These are phyloP conservation scores for Podargus strigoides DNA, from an alignment of 2,797 vertebrate genomes.

Conservation along the genomic window DNA sequence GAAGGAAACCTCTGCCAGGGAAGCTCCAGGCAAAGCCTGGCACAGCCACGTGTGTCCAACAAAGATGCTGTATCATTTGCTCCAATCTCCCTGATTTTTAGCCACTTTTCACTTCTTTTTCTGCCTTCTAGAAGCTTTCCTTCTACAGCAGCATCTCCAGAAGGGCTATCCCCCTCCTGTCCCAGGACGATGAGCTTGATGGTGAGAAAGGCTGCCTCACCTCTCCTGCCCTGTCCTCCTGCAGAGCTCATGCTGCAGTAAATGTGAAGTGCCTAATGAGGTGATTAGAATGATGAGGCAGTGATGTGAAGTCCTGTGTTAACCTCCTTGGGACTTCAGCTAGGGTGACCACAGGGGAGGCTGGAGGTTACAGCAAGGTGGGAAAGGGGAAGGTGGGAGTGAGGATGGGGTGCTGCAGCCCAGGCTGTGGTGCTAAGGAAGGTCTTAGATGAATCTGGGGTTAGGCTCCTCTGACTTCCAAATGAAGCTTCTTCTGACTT, in stretches of 20 bases:
- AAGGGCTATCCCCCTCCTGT: background rate
- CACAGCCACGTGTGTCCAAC: background rate
- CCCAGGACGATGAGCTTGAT: accelerated
- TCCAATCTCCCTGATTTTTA: background rate
- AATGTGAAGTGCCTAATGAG: background rate
- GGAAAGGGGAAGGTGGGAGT: background rate
- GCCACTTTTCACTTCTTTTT: background rate
- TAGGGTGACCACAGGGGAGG: accelerated
- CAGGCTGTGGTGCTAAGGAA: background rate
- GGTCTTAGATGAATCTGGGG: no score
- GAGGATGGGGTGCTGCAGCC: background rate
- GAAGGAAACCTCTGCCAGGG: background rate
- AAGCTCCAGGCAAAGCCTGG: background rate
- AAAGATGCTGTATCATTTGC: background rate
- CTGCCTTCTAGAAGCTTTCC: background rate
- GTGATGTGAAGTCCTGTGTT: background rate
- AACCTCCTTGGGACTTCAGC: accelerated
- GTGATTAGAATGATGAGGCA: background rate
- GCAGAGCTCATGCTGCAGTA: background rate
- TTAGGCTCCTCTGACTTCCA: background rate
- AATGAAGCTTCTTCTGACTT: background rate
- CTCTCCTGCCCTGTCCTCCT: background rate
- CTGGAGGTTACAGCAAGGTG: background rate
- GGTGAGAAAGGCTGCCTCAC: background rate
- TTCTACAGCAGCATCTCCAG: background rate